Evolutionary conservation across 2,113 vertebrate genomes (phyloP).

Genomic region (Xenus cinereus): DNA sequence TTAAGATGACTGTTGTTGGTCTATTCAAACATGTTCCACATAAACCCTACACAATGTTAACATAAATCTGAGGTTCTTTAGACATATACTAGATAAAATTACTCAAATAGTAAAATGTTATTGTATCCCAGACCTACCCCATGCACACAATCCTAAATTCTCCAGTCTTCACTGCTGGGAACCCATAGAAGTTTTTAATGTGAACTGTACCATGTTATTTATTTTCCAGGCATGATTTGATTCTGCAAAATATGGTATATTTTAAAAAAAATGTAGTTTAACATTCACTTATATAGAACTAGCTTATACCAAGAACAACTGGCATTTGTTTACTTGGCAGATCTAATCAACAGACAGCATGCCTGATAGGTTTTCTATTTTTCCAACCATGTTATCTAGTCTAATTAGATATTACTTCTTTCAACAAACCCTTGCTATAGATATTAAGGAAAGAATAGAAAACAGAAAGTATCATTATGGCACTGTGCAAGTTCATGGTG

Average conservation of each 20-base stretch:
- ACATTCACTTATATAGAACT: not conserved
- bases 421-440: not conserved
- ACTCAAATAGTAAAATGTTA: not conserved
- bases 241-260: not conserved
- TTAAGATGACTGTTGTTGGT: not conserved
- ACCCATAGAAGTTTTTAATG: not conserved
- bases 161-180: not conserved
- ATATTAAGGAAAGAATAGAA: not conserved
- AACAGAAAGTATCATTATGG: not conserved
- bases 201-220: not conserved
- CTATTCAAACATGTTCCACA: not conserved
- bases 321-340: not conserved
- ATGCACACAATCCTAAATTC: not conserved
- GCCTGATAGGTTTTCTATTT: not conserved
- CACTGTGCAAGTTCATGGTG: not conserved
- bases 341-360: not conserved
- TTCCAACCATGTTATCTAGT: not conserved
- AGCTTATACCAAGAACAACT: not conserved
- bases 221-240: not conserved
- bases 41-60: not conserved
- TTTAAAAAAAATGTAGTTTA: not conserved
- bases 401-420: not conserved
- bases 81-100: not conserved
- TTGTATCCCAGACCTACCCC: not conserved
- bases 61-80: not conserved